Evolutionary conservation across 2,888 invertebrate species (phyloP), one percentile per base, ranked within the genome.

Genomic region (Geotrupes spiniger): DNA sequence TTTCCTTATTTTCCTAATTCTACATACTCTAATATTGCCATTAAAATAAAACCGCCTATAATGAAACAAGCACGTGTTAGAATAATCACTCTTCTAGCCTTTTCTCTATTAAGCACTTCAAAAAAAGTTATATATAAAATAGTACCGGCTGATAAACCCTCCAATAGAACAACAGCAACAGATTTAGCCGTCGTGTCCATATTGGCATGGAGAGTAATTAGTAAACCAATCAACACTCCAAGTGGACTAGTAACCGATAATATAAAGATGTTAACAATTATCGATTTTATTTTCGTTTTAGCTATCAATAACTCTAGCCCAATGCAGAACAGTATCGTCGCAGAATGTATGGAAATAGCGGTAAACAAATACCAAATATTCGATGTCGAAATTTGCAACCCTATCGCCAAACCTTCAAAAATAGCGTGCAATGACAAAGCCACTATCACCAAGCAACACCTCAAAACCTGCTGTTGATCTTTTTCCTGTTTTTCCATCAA

Each of bases 401-500:
- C 77, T 40, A 78, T 76, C 1, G 78, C 76, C 43, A 79, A 62
- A 2, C 79, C 79, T 65, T 80, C 79, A 53, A 80, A 76, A 41
- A 78, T 63, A 0, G 78, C 76, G 60, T 80, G 80, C 49, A 78
- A 72, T 1, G 77, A 77, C 49, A 80, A 66, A 1, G 79, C 79
- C 10, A 76, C 54, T 31, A 76, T 71, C 31, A 76, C 69, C 11
- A 78, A 61, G 31, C 75, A 59, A 45, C 73, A 72, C 27, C 76
- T 64, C 52, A 74, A 56, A 9, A 71, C 57, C 52, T 72, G 71
- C 49, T 72, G 69, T 28, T 66, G 63, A 2, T 65, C 61, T 42
- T 65, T 64, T 6, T 49, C 49, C 25, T 60, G 61, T 31, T 58
- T 53, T 14, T 60, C 57, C 33, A 62, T 56, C n/a, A 60, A 51